phyloP scores from a whole-genome alignment of 2,113 vertebrate genomes.

The Cololabis saira region DNA sequence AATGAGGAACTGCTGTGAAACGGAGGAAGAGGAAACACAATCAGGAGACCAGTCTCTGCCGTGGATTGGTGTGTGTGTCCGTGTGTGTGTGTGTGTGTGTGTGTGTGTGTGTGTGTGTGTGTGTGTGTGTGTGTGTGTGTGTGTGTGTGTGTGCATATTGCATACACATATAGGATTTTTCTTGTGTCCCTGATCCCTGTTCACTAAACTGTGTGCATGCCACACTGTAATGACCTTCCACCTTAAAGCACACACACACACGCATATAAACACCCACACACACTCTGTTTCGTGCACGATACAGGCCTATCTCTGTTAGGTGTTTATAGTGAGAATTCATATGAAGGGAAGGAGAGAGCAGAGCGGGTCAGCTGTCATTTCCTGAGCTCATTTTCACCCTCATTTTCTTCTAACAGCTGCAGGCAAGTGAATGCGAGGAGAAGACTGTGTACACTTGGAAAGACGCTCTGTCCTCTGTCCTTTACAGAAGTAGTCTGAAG shows the following conservation, averaged over 20 bases:
- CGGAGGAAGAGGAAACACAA: conserved; percentile 70
- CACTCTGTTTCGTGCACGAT: conserved; percentile 20
- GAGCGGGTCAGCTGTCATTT: conserved; percentile 79
- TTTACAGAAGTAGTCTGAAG: conserved; percentile 6
- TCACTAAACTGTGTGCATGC: conserved; percentile 66
- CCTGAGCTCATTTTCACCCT: conserved; percentile 71
- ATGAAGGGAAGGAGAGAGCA: conserved; percentile 68
- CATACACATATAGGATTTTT: conserved; percentile 29
- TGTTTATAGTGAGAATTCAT: conserved; percentile 76
- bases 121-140: conserved; percentile 27
- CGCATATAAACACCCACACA: conserved; percentile 11
- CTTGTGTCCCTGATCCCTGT: conserved; percentile 53
- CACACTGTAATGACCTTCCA: conserved; percentile 49
- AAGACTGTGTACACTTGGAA: conserved; percentile 45
- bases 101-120: conserved; percentile 30
- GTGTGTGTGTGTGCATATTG: not conserved
- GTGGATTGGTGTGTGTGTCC: too few relatives aligned
- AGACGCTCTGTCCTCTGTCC: conserved; percentile 4
- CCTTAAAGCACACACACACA: conserved; percentile 35
- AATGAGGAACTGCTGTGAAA: conserved; percentile 81
- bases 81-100: conserved; percentile 26
- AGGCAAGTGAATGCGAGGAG: conserved; percentile 62
- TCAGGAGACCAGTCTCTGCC: conserved; percentile 41
- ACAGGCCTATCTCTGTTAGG: conserved; percentile 57
- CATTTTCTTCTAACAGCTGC: conserved; percentile 73